Evolutionary conservation across 2,113 vertebrate species (phyloP).

Genomic region (Dromaius novaehollandiae): DNA sequence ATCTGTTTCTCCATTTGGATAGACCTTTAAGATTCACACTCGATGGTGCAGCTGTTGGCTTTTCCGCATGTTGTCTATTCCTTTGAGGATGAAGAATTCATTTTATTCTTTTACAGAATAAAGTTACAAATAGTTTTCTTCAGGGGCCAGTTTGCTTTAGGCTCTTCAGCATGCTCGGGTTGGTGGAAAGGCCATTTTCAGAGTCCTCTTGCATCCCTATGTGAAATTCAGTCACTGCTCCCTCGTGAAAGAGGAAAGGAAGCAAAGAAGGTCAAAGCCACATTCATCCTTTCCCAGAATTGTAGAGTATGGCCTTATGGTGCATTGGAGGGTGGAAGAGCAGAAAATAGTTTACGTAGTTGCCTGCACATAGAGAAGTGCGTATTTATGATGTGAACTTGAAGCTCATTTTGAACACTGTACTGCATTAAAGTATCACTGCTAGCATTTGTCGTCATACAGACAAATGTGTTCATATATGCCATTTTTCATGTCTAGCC

Average conservation of each 20-base stretch:
- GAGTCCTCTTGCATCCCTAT: not conserved
- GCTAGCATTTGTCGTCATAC: not conserved
- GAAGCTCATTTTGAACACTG: not conserved
- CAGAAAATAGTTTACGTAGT: not conserved
- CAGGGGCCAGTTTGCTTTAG: not conserved
- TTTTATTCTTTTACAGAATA: not conserved
- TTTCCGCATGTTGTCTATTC: not conserved
- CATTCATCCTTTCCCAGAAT: not conserved
- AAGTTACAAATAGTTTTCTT: not conserved
- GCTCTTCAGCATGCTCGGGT: not conserved
- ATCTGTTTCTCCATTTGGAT: constrained; percentile 46
- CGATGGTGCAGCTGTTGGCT: constrained; percentile 30
- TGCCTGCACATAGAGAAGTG: not conserved
- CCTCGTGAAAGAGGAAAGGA: not conserved
- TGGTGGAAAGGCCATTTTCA: not conserved
- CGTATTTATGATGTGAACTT: not conserved
- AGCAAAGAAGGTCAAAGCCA: not conserved
- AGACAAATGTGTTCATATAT: not conserved
- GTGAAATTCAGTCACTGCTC: not conserved
- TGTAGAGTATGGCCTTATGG: not conserved
- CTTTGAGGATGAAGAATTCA: not conserved
- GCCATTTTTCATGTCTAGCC: not conserved
- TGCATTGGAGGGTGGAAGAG: not conserved
- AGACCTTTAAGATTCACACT: not conserved
- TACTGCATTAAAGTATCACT: not conserved